Base-by-base conservation (phyloP, 2,888 invertebrate genomes). In the Athripsodes cinereus region DNA sequence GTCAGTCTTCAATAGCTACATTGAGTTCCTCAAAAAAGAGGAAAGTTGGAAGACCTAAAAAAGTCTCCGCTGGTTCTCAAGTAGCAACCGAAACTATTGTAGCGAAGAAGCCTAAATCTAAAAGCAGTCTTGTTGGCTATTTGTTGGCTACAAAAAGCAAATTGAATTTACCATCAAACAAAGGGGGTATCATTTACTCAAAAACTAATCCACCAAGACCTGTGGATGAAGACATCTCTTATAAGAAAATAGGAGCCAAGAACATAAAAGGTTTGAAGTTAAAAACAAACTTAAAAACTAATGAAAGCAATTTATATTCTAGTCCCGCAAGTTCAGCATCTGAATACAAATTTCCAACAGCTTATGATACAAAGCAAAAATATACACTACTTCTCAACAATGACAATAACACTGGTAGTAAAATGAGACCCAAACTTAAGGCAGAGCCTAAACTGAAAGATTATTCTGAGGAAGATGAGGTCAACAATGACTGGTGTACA, bases 21-120 rank as follows among this genome's bases (percentile, higher is more conserved):
- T 49, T 58, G 26, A 58, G 58, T 46, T 81, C 83, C 1, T 85
- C 86, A 0, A 87, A 90, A 67, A 91, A 91, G 69, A 82, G 92
- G 10, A 91, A 92, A 76, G 90, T 90, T 0, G 90, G 90, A 0
- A 78, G 90, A 64, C 92, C 91, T 0, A 84, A 88, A 64, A 90
- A 90, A 68, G 78, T 88, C 11, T 73, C 77, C n/a, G 74, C 75
- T 0, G 74, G 75, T 40, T 81, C 80, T 58, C 80, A 78, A 2
- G 81, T 82, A 63, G 81, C 83, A 1, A 88, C 88, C 0, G 90
- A 91, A 72, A 90, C 90, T 0, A 89, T 90, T 53, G 90, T 90
- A 0, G 87, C 90, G 2, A 91, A 91, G 69, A 90, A 90, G 69
- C 86, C 88, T 0, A 86, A 87, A 68, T 82, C 81, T n/a, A 84